A percentile compares a stretch with the other conserved stretches of the same genome.
Conservation (phyloP, 2,888 invertebrate genomes). For the Petrolisthes manimaculis region DNA sequence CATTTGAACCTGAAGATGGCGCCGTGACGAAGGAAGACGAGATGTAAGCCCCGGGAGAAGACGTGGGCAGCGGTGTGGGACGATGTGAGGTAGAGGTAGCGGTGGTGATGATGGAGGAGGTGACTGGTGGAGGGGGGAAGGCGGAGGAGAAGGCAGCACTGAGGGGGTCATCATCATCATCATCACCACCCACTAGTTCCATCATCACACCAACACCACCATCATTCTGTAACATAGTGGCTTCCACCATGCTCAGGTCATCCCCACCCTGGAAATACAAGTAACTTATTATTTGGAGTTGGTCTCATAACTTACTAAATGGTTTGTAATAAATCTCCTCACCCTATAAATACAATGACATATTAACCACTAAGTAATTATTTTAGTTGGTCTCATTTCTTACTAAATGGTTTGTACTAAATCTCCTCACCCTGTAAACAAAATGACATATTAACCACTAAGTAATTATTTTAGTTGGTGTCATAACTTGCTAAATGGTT, state of each 20-base stretch:
- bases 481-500: too few species aligned
- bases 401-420: too few species aligned
- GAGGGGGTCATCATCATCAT: constrained; percentile 51
- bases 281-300: too few species aligned
- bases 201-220: constrained; percentile 55
- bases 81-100: constrained; percentile 11
- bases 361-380: too few species aligned
- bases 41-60: constrained; percentile 18
- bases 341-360: too few species aligned
- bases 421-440: too few species aligned
- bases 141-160: constrained; percentile 53
- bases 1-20: background rate
- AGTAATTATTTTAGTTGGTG: too few species aligned
- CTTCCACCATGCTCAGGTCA: constrained; percentile 57
- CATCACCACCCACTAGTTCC: constrained; percentile 54
- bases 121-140: constrained; percentile 39
- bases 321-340: too few species aligned
- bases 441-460: too few species aligned
- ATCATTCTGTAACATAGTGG: constrained; percentile 58
- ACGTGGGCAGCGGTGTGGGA: constrained; percentile 6
- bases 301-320: too few species aligned
- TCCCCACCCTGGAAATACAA: constrained; percentile 42
- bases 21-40: constrained; percentile 19
- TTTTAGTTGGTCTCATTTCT: too few species aligned
- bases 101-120: constrained; percentile 20